Base-by-base conservation (phyloP, 2,797 vertebrate species). In the Neopelma chrysocephalum region DNA sequence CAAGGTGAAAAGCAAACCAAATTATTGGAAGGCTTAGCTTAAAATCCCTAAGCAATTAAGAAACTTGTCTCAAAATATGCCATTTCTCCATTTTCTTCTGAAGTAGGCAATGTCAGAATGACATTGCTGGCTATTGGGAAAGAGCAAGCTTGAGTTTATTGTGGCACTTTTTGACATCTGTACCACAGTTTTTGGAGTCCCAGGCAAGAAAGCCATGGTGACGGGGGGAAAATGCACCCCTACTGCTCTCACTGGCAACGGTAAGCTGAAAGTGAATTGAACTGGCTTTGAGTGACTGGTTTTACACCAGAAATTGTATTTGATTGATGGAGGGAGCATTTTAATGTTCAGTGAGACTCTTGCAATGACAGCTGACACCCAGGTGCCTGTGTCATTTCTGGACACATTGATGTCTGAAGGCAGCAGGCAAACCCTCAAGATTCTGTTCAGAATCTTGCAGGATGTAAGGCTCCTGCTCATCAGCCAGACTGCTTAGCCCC, bases 401-500 rank as follows among this genome's bases (percentile, higher is more conserved):
- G 43, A 38, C 0, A 0, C 0, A 0, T 15, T 26, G 29, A 11
- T 6, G 1, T 56, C 62, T 60, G 60, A 90, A 80, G 40, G 48
- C n/a, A 83, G 36, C 43, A 58, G 32, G 23, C 45, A 88, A 87
- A 61, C 25, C n/a, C 32, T 32, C 38, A 66, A 65, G 36, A 53
- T 79, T 82, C 69, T 8, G 0, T 25, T 76, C 34, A 27, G 82
- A 43, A 38, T 60, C 45, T 50, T 10, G 1, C 12, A 16, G 47
- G 38, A 53, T 1, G 0, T 19, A 38, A 47, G 11, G 12, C n/a
- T 92, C 3, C 0, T 8, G 9, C 34, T 81, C 5, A 0, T 60
- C 60, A 36, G 27, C 19, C 23, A 25, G 19, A 42, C 20, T 38
- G 5, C 40, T 72, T 61, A 79, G 31, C 20, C 40, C 15, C n/a